Percentiles rank a stretch among this genome's conserved stretches.
Evolutionary conservation across 2,888 invertebrate genomes (phyloP).

Genomic region (Cryptocephalus primarius): DNA sequence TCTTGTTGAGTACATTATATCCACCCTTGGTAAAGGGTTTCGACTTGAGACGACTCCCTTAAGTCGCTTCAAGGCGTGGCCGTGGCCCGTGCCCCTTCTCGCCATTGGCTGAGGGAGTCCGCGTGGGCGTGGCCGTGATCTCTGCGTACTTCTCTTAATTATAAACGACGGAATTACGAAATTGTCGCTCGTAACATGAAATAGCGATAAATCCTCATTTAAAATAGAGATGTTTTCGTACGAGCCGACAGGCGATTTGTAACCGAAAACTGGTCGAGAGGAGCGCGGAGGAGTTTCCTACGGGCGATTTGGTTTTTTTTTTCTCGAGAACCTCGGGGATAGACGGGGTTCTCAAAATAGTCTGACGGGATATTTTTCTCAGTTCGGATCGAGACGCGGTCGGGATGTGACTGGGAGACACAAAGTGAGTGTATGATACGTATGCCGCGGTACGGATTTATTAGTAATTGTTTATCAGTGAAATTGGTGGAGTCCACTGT

Average conservation of each 20-base stretch:
- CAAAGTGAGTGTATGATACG: too few species aligned
- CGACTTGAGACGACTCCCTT: too few species aligned
- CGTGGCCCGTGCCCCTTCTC: conserved; percentile 2
- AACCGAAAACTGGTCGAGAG: background rate
- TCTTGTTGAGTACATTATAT: too few species aligned
- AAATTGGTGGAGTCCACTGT: too few species aligned
- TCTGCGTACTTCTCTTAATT: background rate
- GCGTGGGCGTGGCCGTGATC: conserved; percentile 2
- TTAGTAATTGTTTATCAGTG: too few species aligned
- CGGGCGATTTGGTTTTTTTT: too few species aligned
- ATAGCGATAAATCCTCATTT: conserved; percentile 3
- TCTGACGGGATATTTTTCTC: too few species aligned
- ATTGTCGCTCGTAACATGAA: conserved; percentile 2
- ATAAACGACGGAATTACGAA: background rate
- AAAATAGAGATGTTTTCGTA: conserved; percentile 7
- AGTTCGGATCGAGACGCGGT: conserved; percentile 3
- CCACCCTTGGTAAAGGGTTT: too few species aligned
- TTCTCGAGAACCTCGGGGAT: too few species aligned
- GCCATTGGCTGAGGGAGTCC: conserved; percentile 2
- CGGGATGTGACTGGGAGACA: conserved; percentile 1
- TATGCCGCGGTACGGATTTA: too few species aligned
- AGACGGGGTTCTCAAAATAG: too few species aligned
- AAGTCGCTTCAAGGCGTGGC: background rate
- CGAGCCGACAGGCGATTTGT: conserved; percentile 10
- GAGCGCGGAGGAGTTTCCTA: background rate